Evolutionary conservation across 1,140 invertebrate genomes (phyloP).

Genomic region (Drosophila yakuba): DNA sequence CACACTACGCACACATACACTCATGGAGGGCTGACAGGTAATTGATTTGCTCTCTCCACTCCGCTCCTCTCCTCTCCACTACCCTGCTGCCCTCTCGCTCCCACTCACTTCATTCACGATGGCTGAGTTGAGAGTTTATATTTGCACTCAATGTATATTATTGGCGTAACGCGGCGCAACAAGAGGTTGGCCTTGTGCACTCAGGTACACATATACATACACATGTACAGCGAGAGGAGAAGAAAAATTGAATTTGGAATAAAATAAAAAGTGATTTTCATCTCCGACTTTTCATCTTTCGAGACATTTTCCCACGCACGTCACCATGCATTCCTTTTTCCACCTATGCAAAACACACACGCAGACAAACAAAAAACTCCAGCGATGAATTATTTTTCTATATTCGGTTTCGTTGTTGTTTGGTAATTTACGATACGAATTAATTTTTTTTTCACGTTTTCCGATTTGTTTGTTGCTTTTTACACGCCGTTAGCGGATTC

Average conservation of each 20-base stretch:
- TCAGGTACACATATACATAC: slow-evolving; percentile 52
- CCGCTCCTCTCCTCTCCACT: slow-evolving; percentile 4
- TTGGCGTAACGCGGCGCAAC: slow-evolving; percentile 68
- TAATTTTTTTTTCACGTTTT: slow-evolving; percentile 10
- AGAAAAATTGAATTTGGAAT: slow-evolving; percentile 38
- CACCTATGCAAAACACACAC: slow-evolving; percentile 9
- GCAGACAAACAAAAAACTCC: slow-evolving; percentile 21
- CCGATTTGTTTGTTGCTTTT: slow-evolving; percentile 39
- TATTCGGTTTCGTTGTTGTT: slow-evolving; percentile 8
- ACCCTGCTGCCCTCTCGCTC: not conserved
- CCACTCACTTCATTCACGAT: slow-evolving; percentile 22
- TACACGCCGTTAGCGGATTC: slow-evolving; percentile 41
- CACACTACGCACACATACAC: slow-evolving; percentile 11
- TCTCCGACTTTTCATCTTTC: slow-evolving; percentile 28
- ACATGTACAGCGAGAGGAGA: slow-evolving; percentile 18
- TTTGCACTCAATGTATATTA: slow-evolving; percentile 49
- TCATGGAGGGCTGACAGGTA: slow-evolving; percentile 38
- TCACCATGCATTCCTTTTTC: slow-evolving; percentile 10
- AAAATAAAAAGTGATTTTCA: slow-evolving; percentile 49
- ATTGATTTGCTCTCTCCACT: slow-evolving; percentile 46
- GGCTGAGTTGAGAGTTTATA: slow-evolving; percentile 52
- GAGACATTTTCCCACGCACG: slow-evolving; percentile 43
- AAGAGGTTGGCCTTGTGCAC: slow-evolving; percentile 75
- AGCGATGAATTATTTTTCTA: slow-evolving; percentile 28
- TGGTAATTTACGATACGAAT: slow-evolving; percentile 37